These are phyloP conservation scores for Gymnocypris eckloni DNA, from an alignment of 2,797 vertebrate species.

Conservation along the genomic window DNA sequence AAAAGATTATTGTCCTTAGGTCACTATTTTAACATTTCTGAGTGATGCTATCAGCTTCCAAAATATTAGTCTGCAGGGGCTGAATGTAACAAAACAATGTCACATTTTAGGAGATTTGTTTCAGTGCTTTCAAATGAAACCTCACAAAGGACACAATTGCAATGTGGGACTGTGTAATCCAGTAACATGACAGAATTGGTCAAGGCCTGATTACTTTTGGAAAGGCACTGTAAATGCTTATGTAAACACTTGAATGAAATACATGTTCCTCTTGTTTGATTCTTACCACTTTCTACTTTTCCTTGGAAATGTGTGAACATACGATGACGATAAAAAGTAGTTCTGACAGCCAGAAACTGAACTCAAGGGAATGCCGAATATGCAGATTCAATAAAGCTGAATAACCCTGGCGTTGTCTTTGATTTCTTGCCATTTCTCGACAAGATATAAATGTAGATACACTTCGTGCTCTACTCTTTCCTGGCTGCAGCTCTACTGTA, in stretches of 20 bases:
- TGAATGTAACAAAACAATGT: slow-evolving; percentile 4
- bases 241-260: slow-evolving; percentile 51
- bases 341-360: slow-evolving; percentile 49
- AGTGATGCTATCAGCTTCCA: neutral
- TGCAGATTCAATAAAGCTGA: slow-evolving; percentile 57
- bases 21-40: neutral
- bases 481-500: neutral
- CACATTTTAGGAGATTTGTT: neutral
- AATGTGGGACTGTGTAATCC: slow-evolving; percentile 29
- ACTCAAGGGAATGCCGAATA: slow-evolving; percentile 51
- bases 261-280: slow-evolving; percentile 43
- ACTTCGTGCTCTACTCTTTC: neutral
- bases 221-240: slow-evolving; percentile 39
- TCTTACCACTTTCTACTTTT: slow-evolving; percentile 51
- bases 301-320: slow-evolving; percentile 43
- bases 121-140: slow-evolving; percentile 13
- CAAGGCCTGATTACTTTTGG: slow-evolving; percentile 39
- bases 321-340: slow-evolving; percentile 36
- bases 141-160: slow-evolving; percentile 3
- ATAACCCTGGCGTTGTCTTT: slow-evolving; percentile 32
- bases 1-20: neutral
- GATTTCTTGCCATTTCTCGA: slow-evolving; percentile 8
- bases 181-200: slow-evolving; percentile 37
- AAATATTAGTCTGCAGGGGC: neutral
- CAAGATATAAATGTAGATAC: neutral